Evolutionary conservation across 2,888 invertebrate species (phyloP), one percentile per base, ranked within the genome.

Genomic region (Nebria brevicollis): DNA sequence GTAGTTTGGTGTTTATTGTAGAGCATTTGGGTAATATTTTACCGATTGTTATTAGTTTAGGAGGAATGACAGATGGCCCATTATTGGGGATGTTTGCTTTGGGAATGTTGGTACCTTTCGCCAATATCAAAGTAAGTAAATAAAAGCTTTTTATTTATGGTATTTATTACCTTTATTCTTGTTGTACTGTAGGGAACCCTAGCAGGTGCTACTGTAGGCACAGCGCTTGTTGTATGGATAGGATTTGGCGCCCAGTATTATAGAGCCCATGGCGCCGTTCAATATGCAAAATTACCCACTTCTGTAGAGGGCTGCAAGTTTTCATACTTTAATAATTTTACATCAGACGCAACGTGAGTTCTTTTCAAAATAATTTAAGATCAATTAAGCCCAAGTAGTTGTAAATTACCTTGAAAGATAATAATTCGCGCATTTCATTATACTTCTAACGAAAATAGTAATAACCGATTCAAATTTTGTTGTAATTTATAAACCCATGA

Each of bases 11-110:
- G 4, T 92, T 92, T 89, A 86, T 91, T 15, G 90, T 92, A 1
- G 91, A 93, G 70, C 90, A 91, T 81, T 87, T 95, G 75, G 94
- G 94, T 75, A 91, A 92, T n/a, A 89, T 95, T 41, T 90, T 94
- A 82, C 93, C 94, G 85, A 91, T 94, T 4, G 90, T 91, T 0
- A 89, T 92, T 54, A 92, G 92, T 54, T 90, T 93, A 10, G 91
- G 92, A 6, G 93, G 93, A 0, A 89, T 93, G 0, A 91, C 92
- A 0, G 91, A 92, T 42, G 94, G 94, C 0, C 92, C 94, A 0
- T 87, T 93, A 7, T 88, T 94, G 1, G 94, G 93, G 0, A 88
- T 93, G 0, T 94, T 94, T 84, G 90, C 92, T 0, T 86, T 94
- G 34, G 94, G 94, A 8, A 92, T 94, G 85, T 90, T 94, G 34